These are phyloP conservation scores for Drepanosiphum platanoidis DNA, from an alignment of 2,888 invertebrate genomes.

Conservation along the genomic window DNA sequence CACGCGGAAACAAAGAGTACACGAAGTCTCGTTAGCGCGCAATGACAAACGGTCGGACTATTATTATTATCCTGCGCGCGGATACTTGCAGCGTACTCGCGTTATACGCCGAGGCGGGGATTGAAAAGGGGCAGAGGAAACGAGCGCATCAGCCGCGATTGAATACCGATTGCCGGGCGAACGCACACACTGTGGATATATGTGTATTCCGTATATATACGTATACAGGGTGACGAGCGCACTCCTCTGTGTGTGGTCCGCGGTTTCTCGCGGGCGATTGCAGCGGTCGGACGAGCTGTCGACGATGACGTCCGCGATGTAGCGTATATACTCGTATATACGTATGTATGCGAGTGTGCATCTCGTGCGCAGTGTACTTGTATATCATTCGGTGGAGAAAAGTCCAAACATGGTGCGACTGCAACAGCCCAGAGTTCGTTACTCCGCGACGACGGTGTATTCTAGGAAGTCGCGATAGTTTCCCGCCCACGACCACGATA, in stretches of 20 bases:
- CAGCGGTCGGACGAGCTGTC: not conserved
- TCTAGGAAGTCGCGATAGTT: not conserved
- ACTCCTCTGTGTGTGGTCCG: not conserved
- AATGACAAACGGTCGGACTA: constrained; percentile 50
- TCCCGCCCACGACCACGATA: not conserved
- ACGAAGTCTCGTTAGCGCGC: constrained; percentile 60
- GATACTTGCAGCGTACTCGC: too few relatives aligned
- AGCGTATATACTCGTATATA: not conserved
- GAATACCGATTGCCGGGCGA: not conserved
- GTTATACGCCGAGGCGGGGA: too few relatives aligned
- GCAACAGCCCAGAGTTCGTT: not conserved
- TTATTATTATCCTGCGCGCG: too few relatives aligned
- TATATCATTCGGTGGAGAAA: not conserved
- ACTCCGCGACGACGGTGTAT: not conserved
- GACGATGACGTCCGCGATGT: not conserved
- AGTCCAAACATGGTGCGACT: not conserved
- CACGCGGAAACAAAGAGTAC: constrained; percentile 58
- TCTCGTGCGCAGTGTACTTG: not conserved
- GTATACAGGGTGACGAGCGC: not conserved
- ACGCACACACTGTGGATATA: not conserved
- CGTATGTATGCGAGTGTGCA: not conserved
- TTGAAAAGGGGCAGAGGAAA: not conserved
- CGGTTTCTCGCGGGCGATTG: not conserved
- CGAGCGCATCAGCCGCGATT: not conserved
- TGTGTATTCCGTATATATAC: too few relatives aligned